Evolutionary conservation across 2,888 invertebrate species (phyloP), one percentile per base, ranked within the genome.

Genomic region (Acronicta leporina): DNA sequence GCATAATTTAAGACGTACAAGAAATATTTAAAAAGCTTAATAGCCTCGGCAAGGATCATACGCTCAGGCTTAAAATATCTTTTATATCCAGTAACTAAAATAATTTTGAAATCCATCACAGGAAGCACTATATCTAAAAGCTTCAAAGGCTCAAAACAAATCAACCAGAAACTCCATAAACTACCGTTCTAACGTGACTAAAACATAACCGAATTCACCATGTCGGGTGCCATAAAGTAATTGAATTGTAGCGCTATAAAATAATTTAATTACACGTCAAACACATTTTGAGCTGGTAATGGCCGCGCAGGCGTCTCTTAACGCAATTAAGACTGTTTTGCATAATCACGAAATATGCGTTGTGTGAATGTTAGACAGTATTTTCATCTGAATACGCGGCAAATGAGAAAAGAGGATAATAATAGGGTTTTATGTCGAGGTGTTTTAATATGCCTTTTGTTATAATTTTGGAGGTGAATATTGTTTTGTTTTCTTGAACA

Each of bases 201-300:
- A 55, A 73, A 69, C 63, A 68, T 69, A 68, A 75, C 75, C 60
- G 42, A 75, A 77, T 81, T 80, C 79, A 86, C 82, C 81, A 78
- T 84, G 76, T 69, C 80, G 81, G 80, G 84, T 69, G 82, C 80
- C 71, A 67, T 76, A 79, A 81, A 78, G 72, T 87, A 89, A 92
- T 90, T 89, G 86, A 88, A 92, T 91, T 91, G 82, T 77, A 73
- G 78, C 82, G 85, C 88, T 89, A 89, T 90, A 88, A 91, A 89
- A 89, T 91, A 90, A 92, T 91, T 84, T 80, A 87, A 91, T 92
- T 91, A 89, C 75, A 81, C 90, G 89, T 91, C 90, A 91, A 91
- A 91, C 91, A 89, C 90, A 90, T 90, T 90, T 88, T 76, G 83
- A 85, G 78, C 79, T 82, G 73, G 77, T 82, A 87, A 88, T 86